Evolutionary conservation across 2,888 invertebrate species (phyloP).

Genomic region (Rhamphomyia laevipes): DNA sequence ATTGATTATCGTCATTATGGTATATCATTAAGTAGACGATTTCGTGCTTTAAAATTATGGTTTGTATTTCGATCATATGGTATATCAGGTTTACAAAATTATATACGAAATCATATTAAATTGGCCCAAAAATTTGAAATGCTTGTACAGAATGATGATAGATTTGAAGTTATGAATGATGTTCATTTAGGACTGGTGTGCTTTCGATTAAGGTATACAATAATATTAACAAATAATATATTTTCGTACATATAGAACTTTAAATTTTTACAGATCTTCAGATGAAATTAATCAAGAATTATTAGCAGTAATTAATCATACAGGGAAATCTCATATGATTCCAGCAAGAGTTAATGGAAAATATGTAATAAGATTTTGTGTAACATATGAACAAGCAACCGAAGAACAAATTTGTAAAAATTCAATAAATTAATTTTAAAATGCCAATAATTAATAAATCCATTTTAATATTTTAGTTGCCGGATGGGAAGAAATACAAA

Average conservation of each 20-base stretch:
- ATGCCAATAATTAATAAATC: too few species aligned
- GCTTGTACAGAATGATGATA: slow-evolving; percentile 51
- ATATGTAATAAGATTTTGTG: slow-evolving; percentile 69
- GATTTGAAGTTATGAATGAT: slow-evolving; percentile 68
- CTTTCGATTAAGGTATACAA: slow-evolving; percentile 49
- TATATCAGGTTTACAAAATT: slow-evolving; percentile 64
- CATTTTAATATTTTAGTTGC: slow-evolving; percentile 33
- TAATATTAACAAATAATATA: background rate
- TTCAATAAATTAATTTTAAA: background rate
- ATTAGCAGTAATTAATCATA: slow-evolving; percentile 67
- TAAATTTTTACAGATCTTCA: slow-evolving; percentile 39
- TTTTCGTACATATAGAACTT: background rate
- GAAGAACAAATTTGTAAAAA: slow-evolving; percentile 52
- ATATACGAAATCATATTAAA: slow-evolving; percentile 70
- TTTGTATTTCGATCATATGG: slow-evolving; percentile 76
- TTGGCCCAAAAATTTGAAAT: slow-evolving; percentile 65
- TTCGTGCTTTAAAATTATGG: slow-evolving; percentile 79
- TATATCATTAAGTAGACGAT: slow-evolving; percentile 72
- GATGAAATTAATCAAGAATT: slow-evolving; percentile 66
- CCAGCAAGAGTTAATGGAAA: slow-evolving; percentile 64
- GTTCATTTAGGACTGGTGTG: slow-evolving; percentile 67
- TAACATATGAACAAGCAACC: slow-evolving; percentile 64
- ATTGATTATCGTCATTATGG: slow-evolving; percentile 75
- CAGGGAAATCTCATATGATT: slow-evolving; percentile 77
- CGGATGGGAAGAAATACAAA: slow-evolving; percentile 50